Conservation (phyloP, 2,797 vertebrate genomes). For the Crenichthys baileyi region DNA sequence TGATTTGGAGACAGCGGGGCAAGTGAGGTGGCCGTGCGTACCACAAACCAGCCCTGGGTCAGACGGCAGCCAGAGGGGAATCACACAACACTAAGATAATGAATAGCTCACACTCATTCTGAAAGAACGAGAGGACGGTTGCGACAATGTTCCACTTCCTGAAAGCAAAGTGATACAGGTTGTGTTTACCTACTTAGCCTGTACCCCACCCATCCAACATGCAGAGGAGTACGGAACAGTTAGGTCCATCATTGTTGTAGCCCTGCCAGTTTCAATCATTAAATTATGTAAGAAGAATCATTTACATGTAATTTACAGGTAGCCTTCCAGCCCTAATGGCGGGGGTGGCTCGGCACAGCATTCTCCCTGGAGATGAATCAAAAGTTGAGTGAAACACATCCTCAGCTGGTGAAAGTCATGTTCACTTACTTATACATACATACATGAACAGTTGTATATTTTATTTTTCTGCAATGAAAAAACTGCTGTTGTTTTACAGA, state of each 20-base stretch:
- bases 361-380: no score
- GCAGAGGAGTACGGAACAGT: background rate
- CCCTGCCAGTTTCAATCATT: background rate
- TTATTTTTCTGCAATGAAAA: background rate
- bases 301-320: background rate
- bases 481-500: background rate
- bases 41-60: constrained; percentile 69
- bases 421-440: background rate
- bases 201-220: constrained; percentile 1
- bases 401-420: background rate
- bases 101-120: constrained; percentile 76
- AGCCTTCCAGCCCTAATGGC: no score
- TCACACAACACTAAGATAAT: constrained; percentile 74
- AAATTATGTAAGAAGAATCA: background rate
- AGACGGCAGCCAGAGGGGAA: constrained; percentile 73
- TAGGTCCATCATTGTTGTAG: background rate
- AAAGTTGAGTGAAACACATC: background rate
- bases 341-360: no score
- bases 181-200: constrained; percentile 58
- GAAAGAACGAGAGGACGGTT: constrained; percentile 73
- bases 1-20: constrained; percentile 73
- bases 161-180: constrained; percentile 55
- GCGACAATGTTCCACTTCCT: constrained; percentile 74
- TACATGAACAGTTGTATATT: background rate
- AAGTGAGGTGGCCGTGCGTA: constrained; percentile 65